These are phyloP conservation scores for Drosophila mettleri DNA, from an alignment of 2,888 invertebrate species.

Conservation along the genomic window DNA sequence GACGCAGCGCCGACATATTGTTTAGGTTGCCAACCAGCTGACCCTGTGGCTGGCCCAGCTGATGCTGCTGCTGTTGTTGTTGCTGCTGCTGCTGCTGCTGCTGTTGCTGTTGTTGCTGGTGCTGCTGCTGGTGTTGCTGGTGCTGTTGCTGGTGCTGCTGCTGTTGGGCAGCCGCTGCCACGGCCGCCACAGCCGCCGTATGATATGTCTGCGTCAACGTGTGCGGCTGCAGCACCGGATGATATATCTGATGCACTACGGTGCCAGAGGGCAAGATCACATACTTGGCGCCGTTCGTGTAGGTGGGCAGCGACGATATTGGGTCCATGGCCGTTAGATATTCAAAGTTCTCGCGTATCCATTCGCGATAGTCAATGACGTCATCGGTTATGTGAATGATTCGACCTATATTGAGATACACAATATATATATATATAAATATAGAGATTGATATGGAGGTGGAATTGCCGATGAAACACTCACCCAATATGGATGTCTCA, in stretches of 20 bases:
- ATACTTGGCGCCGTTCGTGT: conserved; percentile 73
- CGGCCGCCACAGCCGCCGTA: conserved; percentile 51
- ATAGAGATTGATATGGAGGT: background rate
- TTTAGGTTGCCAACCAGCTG: conserved; percentile 64
- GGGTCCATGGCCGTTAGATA: conserved; percentile 80
- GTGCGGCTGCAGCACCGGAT: conserved; percentile 67
- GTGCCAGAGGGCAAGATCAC: conserved; percentile 76
- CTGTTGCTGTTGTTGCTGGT: conserved; percentile 28
- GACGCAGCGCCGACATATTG: conserved; percentile 62
- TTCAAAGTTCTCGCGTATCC: conserved; percentile 85
- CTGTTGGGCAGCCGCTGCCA: conserved; percentile 39
- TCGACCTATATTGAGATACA: conserved; percentile 87
- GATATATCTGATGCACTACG: conserved; percentile 73
- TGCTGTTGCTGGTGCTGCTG: conserved; percentile 40
- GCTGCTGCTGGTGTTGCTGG: conserved; percentile 24
- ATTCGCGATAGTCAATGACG: conserved; percentile 89
- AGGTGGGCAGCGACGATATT: conserved; percentile 76
- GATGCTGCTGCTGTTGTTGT: conserved; percentile 51
- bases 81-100: conserved; percentile 53
- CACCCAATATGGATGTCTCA: conserved; percentile 88
- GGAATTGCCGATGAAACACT: conserved; percentile 23
- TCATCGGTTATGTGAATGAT: conserved; percentile 97
- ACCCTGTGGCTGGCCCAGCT: conserved; percentile 52
- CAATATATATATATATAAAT: background rate
- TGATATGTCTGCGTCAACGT: conserved; percentile 60